Percentiles rank a stretch among this genome's conserved stretches.
These are phyloP conservation scores for Listronotus oregonensis DNA, from an alignment of 1,140 invertebrate species.

Conservation along the genomic window DNA sequence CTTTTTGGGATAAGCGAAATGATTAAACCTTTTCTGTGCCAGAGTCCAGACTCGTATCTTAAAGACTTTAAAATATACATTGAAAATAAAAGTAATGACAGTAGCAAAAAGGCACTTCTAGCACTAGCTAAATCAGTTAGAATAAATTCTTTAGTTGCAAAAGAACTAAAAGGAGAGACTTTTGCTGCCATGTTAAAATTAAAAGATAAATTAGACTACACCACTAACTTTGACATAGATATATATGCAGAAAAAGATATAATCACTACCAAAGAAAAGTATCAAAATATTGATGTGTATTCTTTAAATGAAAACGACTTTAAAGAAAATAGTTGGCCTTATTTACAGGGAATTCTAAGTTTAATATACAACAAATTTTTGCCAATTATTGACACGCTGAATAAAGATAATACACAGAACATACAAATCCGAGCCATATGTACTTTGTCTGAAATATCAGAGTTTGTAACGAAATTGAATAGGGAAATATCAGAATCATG, in stretches of 20 bases:
- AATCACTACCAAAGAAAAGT: conserved; percentile 29
- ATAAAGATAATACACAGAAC: conserved; percentile 39
- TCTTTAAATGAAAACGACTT: conserved; percentile 24
- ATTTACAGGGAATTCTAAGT: conserved; percentile 41
- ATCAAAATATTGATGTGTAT: conserved; percentile 30
- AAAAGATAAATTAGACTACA: conserved; percentile 27
- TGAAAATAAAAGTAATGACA: neutral
- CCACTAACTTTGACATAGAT: conserved; percentile 30
- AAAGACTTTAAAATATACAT: conserved; percentile 29
- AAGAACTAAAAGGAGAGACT: conserved; percentile 33
- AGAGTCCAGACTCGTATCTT: conserved; percentile 24
- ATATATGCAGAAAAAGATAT: conserved; percentile 44
- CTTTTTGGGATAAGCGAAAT: conserved; percentile 51
- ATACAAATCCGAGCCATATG: conserved; percentile 34
- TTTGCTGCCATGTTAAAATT: conserved; percentile 31
- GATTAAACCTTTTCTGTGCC: conserved; percentile 41
- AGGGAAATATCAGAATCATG: conserved; percentile 39
- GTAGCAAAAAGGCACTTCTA: conserved; percentile 22
- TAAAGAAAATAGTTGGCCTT: conserved; percentile 16
- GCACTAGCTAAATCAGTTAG: conserved; percentile 36
- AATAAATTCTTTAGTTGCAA: conserved; percentile 33
- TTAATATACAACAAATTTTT: conserved; percentile 42
- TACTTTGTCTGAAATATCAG: conserved; percentile 33
- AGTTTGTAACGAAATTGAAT: conserved; percentile 27
- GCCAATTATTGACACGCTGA: conserved; percentile 29